These are phyloP conservation scores for Trachelipus rathkii DNA, from an alignment of 1,140 invertebrate species.

Conservation along the genomic window DNA sequence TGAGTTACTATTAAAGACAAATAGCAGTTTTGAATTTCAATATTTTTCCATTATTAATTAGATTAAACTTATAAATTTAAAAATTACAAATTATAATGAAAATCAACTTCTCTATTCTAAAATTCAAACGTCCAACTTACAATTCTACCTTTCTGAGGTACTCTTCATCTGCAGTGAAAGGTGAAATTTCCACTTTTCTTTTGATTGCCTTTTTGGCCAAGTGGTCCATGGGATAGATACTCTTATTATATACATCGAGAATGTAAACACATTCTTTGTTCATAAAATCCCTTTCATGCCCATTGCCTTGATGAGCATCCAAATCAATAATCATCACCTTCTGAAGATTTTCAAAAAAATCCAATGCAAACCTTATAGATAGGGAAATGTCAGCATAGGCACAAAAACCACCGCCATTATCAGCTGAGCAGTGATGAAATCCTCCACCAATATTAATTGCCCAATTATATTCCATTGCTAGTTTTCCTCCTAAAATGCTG, in stretches of 20 bases:
- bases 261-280: conserved; percentile 67
- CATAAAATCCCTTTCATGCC: conserved; percentile 75
- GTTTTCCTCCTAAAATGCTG: conserved; percentile 70
- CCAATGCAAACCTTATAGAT: conserved; percentile 64
- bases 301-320: conserved; percentile 87
- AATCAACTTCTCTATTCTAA: too few relatives aligned
- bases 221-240: conserved; percentile 74
- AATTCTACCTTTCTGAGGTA: conserved; percentile 65
- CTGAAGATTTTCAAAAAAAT: conserved; percentile 57
- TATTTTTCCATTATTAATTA: too few relatives aligned
- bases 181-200: conserved; percentile 65
- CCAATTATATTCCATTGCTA: conserved; percentile 76
- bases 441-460: conserved; percentile 87
- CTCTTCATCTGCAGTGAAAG: conserved; percentile 63
- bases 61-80: too few relatives aligned
- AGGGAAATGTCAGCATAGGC: conserved; percentile 82
- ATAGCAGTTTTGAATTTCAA: too few relatives aligned
- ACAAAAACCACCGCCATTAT: conserved; percentile 77
- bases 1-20: too few relatives aligned
- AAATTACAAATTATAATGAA: too few relatives aligned
- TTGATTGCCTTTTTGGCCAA: conserved; percentile 69
- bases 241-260: conserved; percentile 77
- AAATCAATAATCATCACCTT: conserved; percentile 81
- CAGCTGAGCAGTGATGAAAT: conserved; percentile 72
- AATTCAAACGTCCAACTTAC: conserved; percentile 52